A percentile compares a stretch with the other conserved stretches of the same genome.
These are phyloP conservation scores for Catalaphyllia jardinei DNA, from an alignment of 64 coral and sea anemone genomes.

Conservation along the genomic window DNA sequence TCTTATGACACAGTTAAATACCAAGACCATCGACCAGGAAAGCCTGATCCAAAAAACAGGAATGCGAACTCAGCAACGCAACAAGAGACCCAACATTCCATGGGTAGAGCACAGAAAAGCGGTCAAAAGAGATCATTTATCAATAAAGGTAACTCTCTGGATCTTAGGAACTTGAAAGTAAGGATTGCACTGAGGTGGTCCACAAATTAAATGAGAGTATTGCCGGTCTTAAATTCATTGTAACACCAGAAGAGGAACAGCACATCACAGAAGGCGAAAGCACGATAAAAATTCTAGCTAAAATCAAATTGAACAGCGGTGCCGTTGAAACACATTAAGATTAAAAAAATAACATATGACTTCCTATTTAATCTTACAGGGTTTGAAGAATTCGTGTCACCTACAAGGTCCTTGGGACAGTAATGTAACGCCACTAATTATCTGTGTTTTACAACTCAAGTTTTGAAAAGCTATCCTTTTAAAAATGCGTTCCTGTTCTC, in stretches of 20 bases:
- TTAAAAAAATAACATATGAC: no score
- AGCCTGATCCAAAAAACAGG: not conserved
- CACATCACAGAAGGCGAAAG: constrained; percentile 11
- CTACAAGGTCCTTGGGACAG: no score
- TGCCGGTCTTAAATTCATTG: not conserved
- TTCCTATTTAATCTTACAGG: no score
- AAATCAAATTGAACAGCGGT: not conserved
- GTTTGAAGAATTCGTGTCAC: no score
- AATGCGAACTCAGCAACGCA: not conserved
- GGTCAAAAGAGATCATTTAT: not conserved
- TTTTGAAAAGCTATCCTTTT: no score
- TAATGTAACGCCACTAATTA: no score
- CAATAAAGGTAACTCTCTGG: not conserved
- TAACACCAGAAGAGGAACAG: constrained; percentile 13
- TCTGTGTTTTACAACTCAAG: no score
- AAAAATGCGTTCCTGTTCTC: no score
- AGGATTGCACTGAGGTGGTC: not conserved
- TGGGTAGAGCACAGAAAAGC: not conserved
- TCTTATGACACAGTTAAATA: not conserved
- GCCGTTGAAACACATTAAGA: no score
- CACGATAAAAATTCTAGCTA: constrained; percentile 27
- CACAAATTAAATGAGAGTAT: not conserved
- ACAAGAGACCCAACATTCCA: not conserved
- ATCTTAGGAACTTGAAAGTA: not conserved
- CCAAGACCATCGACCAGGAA: not conserved